Conservation (phyloP, 2,888 invertebrate species). For the Polymixis flavicincta region DNA sequence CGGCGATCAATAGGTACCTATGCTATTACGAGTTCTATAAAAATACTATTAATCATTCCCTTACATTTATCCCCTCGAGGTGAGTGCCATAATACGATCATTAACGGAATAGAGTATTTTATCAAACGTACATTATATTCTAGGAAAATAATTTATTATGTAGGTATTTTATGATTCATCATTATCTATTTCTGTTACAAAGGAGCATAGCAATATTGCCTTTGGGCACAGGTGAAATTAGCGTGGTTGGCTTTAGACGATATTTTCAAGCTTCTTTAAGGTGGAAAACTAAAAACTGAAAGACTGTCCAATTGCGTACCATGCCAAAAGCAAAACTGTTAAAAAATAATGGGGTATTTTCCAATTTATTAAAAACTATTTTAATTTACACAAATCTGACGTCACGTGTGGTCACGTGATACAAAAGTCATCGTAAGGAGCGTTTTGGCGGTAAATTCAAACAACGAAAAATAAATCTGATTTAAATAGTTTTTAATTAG, state of each 20-base stretch:
- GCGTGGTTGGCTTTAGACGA: background rate
- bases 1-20: background rate
- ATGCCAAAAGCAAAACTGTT: background rate
- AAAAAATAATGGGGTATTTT: no score
- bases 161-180: background rate
- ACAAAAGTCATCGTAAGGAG: no score
- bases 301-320: background rate
- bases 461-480: no score
- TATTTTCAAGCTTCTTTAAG: background rate
- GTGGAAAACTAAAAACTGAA: background rate
- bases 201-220: background rate
- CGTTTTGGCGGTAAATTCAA: no score
- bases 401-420: no score
- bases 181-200: background rate
- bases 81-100: slow-evolving; percentile 10
- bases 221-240: background rate
- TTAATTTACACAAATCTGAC: no score
- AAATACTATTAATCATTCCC: background rate
- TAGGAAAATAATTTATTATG: background rate
- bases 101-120: slow-evolving; percentile 1
- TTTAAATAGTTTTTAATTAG: no score
- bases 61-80: background rate
- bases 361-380: no score
- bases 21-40: background rate
- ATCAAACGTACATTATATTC: background rate